These are phyloP conservation scores for Andrena bucephala DNA, from an alignment of 2,888 invertebrate species.

Conservation along the genomic window DNA sequence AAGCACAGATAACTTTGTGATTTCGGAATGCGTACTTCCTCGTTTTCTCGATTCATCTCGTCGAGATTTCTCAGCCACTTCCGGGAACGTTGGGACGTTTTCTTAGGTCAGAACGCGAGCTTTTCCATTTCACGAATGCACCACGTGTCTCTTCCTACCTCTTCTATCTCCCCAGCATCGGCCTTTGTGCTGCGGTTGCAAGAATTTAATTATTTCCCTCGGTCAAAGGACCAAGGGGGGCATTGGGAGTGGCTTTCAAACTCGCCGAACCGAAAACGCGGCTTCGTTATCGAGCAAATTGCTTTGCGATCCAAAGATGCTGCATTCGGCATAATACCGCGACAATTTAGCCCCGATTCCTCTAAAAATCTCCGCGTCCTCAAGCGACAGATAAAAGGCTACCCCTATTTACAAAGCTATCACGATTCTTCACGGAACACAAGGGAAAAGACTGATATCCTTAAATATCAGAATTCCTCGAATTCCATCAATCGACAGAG, in stretches of 20 bases:
- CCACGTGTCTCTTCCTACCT: slow-evolving; percentile 6
- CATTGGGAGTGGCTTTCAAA: neutral
- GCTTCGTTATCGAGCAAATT: neutral
- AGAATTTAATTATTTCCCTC: slow-evolving; percentile 36
- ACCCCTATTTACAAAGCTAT: no score
- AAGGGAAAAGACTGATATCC: no score
- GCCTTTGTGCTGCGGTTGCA: slow-evolving; percentile 37
- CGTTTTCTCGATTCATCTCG: slow-evolving; percentile 82
- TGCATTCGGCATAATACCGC: neutral
- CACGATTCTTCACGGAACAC: no score
- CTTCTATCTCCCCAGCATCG: slow-evolving; percentile 19
- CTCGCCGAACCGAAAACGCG: neutral
- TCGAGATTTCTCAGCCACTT: slow-evolving; percentile 38
- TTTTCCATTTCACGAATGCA: slow-evolving; percentile 47
- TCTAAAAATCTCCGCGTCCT: no score
- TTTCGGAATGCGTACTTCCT: slow-evolving; percentile 77
- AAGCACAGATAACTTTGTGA: neutral
- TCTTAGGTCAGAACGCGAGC: slow-evolving; percentile 23
- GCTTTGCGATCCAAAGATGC: neutral
- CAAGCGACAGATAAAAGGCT: no score
- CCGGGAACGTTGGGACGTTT: slow-evolving; percentile 21
- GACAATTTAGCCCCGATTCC: neutral
- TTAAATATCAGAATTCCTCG: no score
- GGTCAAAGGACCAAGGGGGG: neutral
- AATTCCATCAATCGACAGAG: no score